A percentile compares a stretch with the other conserved stretches of the same genome.
Evolutionary conservation across 2,797 vertebrate genomes (phyloP).

Genomic region (Eutrigla gurnardus): DNA sequence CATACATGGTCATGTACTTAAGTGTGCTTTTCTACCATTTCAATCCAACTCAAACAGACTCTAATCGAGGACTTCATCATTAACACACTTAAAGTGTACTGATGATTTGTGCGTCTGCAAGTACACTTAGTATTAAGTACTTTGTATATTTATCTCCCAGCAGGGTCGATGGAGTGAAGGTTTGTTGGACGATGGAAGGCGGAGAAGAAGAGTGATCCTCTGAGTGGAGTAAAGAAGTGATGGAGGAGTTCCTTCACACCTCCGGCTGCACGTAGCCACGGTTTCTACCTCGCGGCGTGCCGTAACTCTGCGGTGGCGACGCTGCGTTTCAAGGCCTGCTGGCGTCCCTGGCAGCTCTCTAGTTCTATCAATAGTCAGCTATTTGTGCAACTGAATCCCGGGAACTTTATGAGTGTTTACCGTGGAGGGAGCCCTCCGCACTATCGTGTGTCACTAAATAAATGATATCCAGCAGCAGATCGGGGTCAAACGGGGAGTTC

Average conservation of each 20-base stretch:
- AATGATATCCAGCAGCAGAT: conserved; percentile 43
- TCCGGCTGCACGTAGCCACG: conserved; percentile 17
- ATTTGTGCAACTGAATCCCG: conserved; percentile 82
- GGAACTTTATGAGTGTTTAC: conserved; percentile 81
- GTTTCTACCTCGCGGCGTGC: conserved; percentile 39
- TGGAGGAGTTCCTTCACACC: conserved; percentile 34
- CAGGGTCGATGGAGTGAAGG: background rate
- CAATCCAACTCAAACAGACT: too few relatives aligned
- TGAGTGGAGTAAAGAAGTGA: conserved; percentile 21
- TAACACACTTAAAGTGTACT: too few relatives aligned
- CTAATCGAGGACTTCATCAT: too few relatives aligned
- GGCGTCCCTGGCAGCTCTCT: conserved; percentile 74
- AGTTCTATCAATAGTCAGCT: conserved; percentile 83
- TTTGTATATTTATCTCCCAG: too few relatives aligned
- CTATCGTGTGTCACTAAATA: conserved; percentile 64
- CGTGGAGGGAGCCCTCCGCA: conserved; percentile 45
- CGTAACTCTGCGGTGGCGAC: conserved; percentile 67
- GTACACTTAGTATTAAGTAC: too few relatives aligned
- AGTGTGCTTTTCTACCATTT: too few relatives aligned
- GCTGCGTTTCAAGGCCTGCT: conserved; percentile 66
- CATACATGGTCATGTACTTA: too few relatives aligned
- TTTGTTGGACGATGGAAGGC: conserved; percentile 16
- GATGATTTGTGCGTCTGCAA: too few relatives aligned
- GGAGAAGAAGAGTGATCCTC: background rate
- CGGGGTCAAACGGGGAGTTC: conserved; percentile 44